Conservation (phyloP, 2,888 invertebrate genomes). For the Leptogaster cylindrica region DNA sequence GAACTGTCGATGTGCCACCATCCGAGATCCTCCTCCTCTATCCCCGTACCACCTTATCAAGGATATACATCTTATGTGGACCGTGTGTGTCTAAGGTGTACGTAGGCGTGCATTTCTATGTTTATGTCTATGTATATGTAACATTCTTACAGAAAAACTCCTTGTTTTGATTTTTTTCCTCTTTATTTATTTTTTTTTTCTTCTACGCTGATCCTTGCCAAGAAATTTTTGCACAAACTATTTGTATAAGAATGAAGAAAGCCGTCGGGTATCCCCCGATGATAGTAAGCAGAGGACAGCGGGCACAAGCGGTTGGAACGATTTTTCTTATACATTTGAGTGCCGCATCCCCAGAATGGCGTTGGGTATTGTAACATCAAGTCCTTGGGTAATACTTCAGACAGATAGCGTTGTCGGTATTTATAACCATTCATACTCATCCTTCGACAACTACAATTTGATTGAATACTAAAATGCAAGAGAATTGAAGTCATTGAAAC, state of each 20-base stretch:
- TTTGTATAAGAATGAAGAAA: slow-evolving; percentile 22
- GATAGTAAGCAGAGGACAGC: not conserved
- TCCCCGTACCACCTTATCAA: not conserved
- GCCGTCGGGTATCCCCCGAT: not conserved
- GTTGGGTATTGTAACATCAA: slow-evolving; percentile 6
- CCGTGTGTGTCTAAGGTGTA: not conserved
- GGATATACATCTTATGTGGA: slow-evolving; percentile 1
- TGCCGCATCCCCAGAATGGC: not conserved
- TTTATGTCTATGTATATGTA: not conserved
- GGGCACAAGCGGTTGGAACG: not conserved
- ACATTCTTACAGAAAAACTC: not conserved
- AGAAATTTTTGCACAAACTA: slow-evolving; percentile 33
- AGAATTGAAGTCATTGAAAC: slow-evolving; percentile 36
- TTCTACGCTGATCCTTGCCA: slow-evolving; percentile 6
- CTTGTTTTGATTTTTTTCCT: slow-evolving; percentile 27
- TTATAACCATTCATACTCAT: slow-evolving; percentile 22
- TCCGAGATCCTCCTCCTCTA: not conserved
- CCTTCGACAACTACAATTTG: slow-evolving; percentile 16
- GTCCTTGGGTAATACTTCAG: slow-evolving; percentile 1
- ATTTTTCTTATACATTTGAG: not conserved
- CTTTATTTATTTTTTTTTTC: slow-evolving; percentile 18
- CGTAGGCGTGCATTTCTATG: not conserved
- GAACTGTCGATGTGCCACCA: not conserved
- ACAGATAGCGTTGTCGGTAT: slow-evolving; percentile 25
- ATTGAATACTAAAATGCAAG: slow-evolving; percentile 37